These are phyloP conservation scores for Microctenopoma stevenorrisi DNA, from an alignment of 2,797 vertebrate genomes.

Conservation along the genomic window DNA sequence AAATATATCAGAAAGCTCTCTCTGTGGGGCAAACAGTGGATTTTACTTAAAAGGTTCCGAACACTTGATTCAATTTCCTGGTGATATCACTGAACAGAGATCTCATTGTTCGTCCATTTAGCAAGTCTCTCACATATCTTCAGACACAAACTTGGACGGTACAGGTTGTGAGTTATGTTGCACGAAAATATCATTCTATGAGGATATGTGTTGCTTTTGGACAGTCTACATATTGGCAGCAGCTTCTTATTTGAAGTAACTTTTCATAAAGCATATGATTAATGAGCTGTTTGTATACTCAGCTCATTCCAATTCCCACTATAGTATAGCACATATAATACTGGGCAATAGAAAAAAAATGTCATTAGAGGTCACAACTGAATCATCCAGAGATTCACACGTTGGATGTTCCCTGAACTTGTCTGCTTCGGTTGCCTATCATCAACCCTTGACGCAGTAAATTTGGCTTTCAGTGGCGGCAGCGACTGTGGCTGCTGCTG, in stretches of 20 bases:
- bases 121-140: slow-evolving; percentile 29
- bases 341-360: slow-evolving; percentile 37
- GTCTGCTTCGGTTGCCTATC: slow-evolving; percentile 58
- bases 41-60: slow-evolving; percentile 35
- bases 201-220: slow-evolving; percentile 56
- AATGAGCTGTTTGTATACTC: slow-evolving; percentile 52
- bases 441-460: slow-evolving; percentile 58
- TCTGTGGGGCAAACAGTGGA: slow-evolving; percentile 39
- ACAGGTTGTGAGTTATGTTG: slow-evolving; percentile 28
- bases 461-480: slow-evolving; percentile 56
- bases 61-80: slow-evolving; percentile 26
- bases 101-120: slow-evolving; percentile 13
- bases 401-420: slow-evolving; percentile 42
- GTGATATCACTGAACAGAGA: slow-evolving; percentile 24
- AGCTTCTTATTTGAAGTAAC: slow-evolving; percentile 42
- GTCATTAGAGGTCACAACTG: slow-evolving; percentile 20
- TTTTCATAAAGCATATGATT: slow-evolving; percentile 50
- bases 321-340: slow-evolving; percentile 44
- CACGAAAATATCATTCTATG: slow-evolving; percentile 39
- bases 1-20: neutral
- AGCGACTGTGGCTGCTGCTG: slow-evolving; percentile 47
- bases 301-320: slow-evolving; percentile 41
- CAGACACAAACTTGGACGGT: slow-evolving; percentile 45
- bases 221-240: slow-evolving; percentile 46
- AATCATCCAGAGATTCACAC: slow-evolving; percentile 9